phyloP scores from a whole-genome alignment of 2,113 vertebrate species.

The Alectura lathami region DNA sequence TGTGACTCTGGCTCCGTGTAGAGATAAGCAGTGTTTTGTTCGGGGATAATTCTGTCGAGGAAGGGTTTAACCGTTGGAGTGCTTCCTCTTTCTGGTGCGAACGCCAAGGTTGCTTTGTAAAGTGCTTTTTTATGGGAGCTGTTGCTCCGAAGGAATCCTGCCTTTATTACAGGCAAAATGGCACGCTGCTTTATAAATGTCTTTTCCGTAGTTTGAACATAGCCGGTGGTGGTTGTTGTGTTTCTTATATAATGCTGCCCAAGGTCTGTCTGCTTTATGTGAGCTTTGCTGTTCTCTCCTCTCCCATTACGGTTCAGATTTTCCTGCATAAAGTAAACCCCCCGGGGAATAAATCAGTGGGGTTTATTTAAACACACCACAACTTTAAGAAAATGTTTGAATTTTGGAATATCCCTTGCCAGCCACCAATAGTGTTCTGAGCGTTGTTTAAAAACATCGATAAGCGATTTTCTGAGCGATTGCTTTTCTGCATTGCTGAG shows the following conservation, averaged over 20 bases:
- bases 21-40: conserved; percentile 46
- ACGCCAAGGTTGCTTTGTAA: conserved; percentile 39
- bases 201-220: conserved; percentile 50
- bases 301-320: conserved; percentile 35
- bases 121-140: conserved; percentile 48
- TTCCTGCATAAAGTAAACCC: conserved; percentile 52
- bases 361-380: conserved; percentile 44
- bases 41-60: conserved; percentile 48
- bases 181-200: conserved; percentile 63
- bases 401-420: background rate
- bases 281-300: background rate
- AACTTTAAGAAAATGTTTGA: conserved; percentile 10
- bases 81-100: conserved; percentile 49
- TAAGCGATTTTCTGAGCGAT: background rate
- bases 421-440: background rate
- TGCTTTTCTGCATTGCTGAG: background rate
- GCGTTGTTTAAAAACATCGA: background rate
- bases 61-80: conserved; percentile 55
- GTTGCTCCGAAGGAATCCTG: background rate
- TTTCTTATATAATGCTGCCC: conserved; percentile 57
- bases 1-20: conserved; percentile 58
- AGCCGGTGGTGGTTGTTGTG: conserved; percentile 54
- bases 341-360: conserved; percentile 2
- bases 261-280: background rate
- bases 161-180: conserved; percentile 60